Percentiles rank a stretch among this genome's conserved stretches.
These are phyloP conservation scores for Fratercula arctica DNA, from an alignment of 2,797 vertebrate genomes.

Conservation along the genomic window DNA sequence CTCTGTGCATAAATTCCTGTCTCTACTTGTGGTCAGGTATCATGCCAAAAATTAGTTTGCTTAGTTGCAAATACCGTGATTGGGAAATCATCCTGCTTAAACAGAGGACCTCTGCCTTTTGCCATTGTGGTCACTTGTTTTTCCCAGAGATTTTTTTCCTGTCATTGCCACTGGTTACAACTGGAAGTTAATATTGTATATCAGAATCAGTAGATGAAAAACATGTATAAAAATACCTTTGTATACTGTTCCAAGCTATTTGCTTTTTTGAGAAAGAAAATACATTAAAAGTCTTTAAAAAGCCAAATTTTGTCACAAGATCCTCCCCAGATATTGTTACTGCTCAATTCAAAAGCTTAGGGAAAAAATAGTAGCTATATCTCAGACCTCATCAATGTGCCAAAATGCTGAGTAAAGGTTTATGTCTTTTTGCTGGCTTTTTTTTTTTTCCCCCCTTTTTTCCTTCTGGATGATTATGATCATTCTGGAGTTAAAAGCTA, in stretches of 20 bases:
- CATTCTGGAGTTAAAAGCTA: neutral
- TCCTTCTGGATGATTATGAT: neutral
- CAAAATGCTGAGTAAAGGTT: slow-evolving; percentile 31
- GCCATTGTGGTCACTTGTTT: neutral
- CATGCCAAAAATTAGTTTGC: neutral
- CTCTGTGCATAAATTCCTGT: neutral
- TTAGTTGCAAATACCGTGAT: neutral
- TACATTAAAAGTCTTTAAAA: neutral
- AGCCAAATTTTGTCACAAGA: neutral
- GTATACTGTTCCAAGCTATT: neutral
- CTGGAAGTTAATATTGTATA: neutral
- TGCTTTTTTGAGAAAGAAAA: neutral
- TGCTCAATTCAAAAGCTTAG: slow-evolving; percentile 10
- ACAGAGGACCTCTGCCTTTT: neutral
- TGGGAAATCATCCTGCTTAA: neutral
- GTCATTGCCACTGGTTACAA: neutral
- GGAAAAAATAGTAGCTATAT: neutral
- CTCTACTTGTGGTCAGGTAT: neutral
- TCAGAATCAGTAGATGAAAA: neutral
- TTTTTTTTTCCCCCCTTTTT: neutral
- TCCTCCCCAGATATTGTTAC: neutral
- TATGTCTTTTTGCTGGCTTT: neutral
- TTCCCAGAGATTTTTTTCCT: neutral
- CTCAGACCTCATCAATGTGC: neutral
- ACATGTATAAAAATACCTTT: neutral